These are phyloP conservation scores for Drosophila pachea DNA, from an alignment of 1,140 invertebrate genomes.

Conservation along the genomic window DNA sequence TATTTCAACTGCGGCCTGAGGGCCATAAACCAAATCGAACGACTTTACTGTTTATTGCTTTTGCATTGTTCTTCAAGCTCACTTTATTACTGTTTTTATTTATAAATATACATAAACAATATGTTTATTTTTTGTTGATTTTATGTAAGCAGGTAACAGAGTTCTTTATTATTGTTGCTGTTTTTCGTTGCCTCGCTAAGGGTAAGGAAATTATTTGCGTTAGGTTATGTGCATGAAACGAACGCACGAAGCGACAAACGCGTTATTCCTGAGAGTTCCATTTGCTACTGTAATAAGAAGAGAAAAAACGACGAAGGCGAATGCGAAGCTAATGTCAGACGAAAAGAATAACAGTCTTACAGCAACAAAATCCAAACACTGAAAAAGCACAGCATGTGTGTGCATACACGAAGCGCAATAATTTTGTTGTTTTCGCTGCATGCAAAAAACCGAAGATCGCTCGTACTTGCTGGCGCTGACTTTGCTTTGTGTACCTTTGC, in stretches of 20 bases:
- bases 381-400: conserved; percentile 39
- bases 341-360: conserved; percentile 55
- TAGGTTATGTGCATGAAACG: conserved; percentile 43
- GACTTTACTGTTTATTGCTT: conserved; percentile 39
- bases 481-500: conserved; percentile 29
- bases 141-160: conserved; percentile 56
- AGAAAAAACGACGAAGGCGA: conserved; percentile 32
- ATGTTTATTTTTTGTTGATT: conserved; percentile 35
- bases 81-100: conserved; percentile 30
- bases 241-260: conserved; percentile 57
- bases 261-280: conserved; percentile 73
- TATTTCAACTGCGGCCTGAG: conserved; percentile 42
- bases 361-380: conserved; percentile 26
- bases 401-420: conserved; percentile 33
- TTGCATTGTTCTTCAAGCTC: conserved; percentile 30
- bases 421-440: conserved; percentile 30
- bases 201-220: conserved; percentile 21
- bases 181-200: conserved; percentile 16
- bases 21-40: conserved; percentile 41
- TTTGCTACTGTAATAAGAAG: conserved; percentile 61
- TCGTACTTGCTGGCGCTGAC: conserved; percentile 17
- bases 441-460: conserved; percentile 44
- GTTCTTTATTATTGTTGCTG: conserved; percentile 29
- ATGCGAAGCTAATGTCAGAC: conserved; percentile 25
- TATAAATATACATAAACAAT: conserved; percentile 1